Conservation (phyloP, 2,113 vertebrate genomes). For the Ia io region DNA sequence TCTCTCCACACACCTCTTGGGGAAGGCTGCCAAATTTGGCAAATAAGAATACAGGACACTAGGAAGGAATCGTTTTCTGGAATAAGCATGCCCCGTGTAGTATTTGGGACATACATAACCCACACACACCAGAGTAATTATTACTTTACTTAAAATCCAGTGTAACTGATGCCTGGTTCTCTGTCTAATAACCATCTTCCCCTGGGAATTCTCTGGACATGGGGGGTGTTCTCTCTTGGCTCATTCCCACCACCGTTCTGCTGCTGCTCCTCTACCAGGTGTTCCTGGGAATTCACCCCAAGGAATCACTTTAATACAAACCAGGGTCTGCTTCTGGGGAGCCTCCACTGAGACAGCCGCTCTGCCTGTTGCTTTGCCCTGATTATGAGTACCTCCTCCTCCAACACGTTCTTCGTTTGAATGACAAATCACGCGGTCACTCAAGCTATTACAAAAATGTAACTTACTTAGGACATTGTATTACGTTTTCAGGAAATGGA, state of each 20-base stretch:
- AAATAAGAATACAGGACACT: not conserved
- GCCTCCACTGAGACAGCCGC: not conserved
- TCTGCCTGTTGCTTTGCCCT: not conserved
- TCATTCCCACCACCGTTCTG: not conserved
- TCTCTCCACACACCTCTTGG: not conserved
- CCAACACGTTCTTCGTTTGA: not conserved
- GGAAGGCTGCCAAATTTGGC: not conserved
- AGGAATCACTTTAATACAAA: not conserved
- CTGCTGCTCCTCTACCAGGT: not conserved
- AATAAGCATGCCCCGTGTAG: not conserved
- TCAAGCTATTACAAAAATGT: not conserved
- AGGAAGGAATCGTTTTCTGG: not conserved
- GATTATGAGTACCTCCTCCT: not conserved
- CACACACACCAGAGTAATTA: not conserved
- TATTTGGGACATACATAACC: not conserved
- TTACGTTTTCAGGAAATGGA: not conserved
- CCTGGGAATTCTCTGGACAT: not conserved
- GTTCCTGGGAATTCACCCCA: not conserved
- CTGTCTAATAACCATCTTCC: not conserved
- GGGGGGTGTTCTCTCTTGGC: not conserved
- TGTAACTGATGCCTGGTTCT: not conserved
- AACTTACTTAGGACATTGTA: not conserved
- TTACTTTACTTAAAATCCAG: not conserved
- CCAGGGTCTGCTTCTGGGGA: not conserved
- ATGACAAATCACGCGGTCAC: not conserved